phyloP scores from a whole-genome alignment of 2,888 invertebrate species.

The Aplocera efformata region DNA sequence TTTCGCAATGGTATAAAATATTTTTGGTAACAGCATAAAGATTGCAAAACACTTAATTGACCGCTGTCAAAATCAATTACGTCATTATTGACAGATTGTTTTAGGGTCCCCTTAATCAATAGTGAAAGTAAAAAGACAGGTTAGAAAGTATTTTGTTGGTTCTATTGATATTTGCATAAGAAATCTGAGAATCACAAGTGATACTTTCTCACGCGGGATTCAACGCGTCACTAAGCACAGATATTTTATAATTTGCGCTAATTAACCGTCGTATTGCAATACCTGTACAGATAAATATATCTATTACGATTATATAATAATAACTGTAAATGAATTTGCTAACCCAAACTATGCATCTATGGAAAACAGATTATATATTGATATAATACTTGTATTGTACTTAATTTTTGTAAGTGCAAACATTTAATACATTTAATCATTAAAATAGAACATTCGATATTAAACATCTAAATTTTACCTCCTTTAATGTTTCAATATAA shows the following conservation, averaged over 20 bases:
- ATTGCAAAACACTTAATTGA: constrained; percentile 28
- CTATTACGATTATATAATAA: too few relatives aligned
- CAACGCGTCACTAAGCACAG: constrained; percentile 27
- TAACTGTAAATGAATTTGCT: too few relatives aligned
- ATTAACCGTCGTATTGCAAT: too few relatives aligned
- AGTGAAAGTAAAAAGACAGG: constrained; percentile 64
- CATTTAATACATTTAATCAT: too few relatives aligned
- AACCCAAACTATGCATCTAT: too few relatives aligned
- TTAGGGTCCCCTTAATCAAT: constrained; percentile 44
- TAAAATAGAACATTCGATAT: too few relatives aligned
- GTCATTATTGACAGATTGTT: constrained; percentile 30
- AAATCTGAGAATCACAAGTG: constrained; percentile 65
- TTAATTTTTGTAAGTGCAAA: too few relatives aligned
- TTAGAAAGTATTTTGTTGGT: constrained; percentile 71
- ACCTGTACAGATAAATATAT: too few relatives aligned
- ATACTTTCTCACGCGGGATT: constrained; percentile 63
- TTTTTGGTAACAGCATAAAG: constrained; percentile 15
- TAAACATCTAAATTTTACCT: too few relatives aligned
- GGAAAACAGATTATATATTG: too few relatives aligned
- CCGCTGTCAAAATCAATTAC: constrained; percentile 19
- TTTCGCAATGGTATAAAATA: constrained; percentile 22
- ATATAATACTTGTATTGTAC: too few relatives aligned
- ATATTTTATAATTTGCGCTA: constrained; percentile 10
- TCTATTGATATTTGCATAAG: constrained; percentile 73
- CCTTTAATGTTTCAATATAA: too few relatives aligned